A percentile compares a stretch with the other conserved stretches of the same genome.
Evolutionary conservation across 2,113 vertebrate species (phyloP).

Genomic region (Micromys minutus): DNA sequence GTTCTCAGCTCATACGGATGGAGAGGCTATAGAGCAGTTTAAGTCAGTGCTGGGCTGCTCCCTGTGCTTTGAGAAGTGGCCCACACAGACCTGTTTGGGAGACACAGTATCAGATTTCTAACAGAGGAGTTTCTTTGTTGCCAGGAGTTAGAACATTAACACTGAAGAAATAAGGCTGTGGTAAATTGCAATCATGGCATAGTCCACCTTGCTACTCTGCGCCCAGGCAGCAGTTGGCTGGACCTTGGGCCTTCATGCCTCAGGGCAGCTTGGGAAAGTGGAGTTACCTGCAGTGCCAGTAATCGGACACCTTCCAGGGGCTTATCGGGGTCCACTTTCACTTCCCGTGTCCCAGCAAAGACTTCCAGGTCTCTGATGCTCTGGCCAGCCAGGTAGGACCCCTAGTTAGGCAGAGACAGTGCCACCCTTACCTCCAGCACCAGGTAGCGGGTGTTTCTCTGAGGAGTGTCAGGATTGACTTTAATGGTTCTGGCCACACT

Average conservation of each 20-base stretch:
- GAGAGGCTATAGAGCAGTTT: neutral
- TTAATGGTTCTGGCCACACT: slow-evolving; percentile 89
- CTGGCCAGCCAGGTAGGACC: slow-evolving; percentile 87
- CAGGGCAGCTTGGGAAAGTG: rapidly evolving
- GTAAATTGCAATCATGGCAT: neutral
- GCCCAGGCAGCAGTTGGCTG: rapidly evolving
- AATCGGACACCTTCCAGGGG: slow-evolving; percentile 94
- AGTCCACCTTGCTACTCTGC: rapidly evolving
- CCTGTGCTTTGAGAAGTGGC: neutral
- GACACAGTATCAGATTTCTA: neutral
- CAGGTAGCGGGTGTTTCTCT: slow-evolving; percentile 90
- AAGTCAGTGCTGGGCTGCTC: neutral
- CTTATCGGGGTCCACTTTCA: slow-evolving; percentile 99
- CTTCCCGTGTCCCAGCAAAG: slow-evolving; percentile 86
- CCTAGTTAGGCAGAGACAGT: slow-evolving; percentile 83
- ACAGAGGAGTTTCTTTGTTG: neutral
- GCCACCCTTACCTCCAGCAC: slow-evolving; percentile 90
- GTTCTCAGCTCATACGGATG: neutral
- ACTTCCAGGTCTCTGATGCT: slow-evolving; percentile 85
- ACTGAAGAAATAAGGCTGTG: neutral
- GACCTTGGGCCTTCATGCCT: rapidly evolving
- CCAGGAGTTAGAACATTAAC: neutral
- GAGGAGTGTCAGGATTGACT: slow-evolving; percentile 93
- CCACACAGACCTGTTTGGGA: neutral
- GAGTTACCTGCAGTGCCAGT: slow-evolving; percentile 91